Evolutionary conservation across 1,140 invertebrate genomes (phyloP).

Genomic region (Drosophila paulistorum): DNA sequence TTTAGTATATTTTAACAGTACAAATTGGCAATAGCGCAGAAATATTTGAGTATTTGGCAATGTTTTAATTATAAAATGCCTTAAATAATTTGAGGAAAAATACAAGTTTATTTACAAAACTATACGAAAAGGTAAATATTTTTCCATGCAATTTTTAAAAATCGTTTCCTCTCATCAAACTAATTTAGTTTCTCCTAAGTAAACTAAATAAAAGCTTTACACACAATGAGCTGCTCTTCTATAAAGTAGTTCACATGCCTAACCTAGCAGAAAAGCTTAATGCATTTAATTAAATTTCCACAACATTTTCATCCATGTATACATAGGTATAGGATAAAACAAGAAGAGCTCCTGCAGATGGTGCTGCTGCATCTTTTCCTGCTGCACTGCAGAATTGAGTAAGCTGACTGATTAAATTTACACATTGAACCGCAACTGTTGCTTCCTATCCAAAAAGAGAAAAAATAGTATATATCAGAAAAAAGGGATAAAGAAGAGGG

Average conservation of each 20-base stretch:
- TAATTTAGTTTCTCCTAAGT: not conserved
- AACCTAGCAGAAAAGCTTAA: constrained; percentile 40
- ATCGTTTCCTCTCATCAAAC: not conserved
- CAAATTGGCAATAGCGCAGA: too few species aligned
- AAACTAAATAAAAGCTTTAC: constrained; percentile 13
- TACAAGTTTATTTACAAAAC: too few species aligned
- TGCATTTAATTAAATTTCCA: constrained; percentile 66
- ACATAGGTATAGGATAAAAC: constrained; percentile 28
- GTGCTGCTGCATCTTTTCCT: not conserved
- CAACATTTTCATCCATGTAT: constrained; percentile 34
- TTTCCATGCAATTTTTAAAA: too few species aligned
- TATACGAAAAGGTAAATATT: too few species aligned
- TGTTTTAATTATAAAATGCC: too few species aligned
- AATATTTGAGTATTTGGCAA: too few species aligned
- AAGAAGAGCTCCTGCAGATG: constrained; percentile 5
- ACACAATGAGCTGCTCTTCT: constrained; percentile 18
- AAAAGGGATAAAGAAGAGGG: not conserved
- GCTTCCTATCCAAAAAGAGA: constrained; percentile 53
- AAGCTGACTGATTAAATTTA: constrained; percentile 74
- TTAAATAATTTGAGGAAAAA: too few species aligned
- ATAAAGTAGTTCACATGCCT: constrained; percentile 1
- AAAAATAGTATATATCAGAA: not conserved
- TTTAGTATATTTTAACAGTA: too few species aligned
- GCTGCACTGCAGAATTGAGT: constrained; percentile 51
- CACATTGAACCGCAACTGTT: constrained; percentile 71